These are phyloP conservation scores for Antechinus stuartii DNA, from an alignment of 2,113 vertebrate species.

Conservation along the genomic window DNA sequence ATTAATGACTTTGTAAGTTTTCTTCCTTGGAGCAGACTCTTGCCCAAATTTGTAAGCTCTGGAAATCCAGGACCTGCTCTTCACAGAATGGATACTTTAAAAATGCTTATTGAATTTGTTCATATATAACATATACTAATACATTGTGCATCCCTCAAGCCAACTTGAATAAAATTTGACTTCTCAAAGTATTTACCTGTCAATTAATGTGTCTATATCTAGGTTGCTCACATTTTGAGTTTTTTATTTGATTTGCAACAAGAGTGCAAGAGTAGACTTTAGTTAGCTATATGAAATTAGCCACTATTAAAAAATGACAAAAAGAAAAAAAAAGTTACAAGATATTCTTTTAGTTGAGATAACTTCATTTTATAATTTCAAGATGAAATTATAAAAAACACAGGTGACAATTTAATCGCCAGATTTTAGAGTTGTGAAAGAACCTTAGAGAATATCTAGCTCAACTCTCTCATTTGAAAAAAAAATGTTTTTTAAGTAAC, in stretches of 20 bases:
- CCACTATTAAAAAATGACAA: conserved; percentile 19
- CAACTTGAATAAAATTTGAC: conserved; percentile 29
- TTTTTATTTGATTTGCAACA: conserved; percentile 38
- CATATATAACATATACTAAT: background rate
- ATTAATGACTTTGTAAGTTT: background rate
- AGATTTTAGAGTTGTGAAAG: background rate
- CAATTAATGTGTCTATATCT: background rate
- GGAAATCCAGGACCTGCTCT: background rate
- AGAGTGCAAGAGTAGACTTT: background rate
- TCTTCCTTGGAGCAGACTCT: background rate
- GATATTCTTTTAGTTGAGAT: conserved; percentile 24
- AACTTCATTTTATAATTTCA: conserved; percentile 40
- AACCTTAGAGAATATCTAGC: background rate
- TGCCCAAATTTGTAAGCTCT: background rate
- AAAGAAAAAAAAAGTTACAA: conserved; percentile 37
- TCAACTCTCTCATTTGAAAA: too few species aligned
- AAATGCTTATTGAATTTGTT: conserved; percentile 9
- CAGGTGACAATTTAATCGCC: background rate
- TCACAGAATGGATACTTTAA: conserved; percentile 29
- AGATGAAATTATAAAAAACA: conserved; percentile 7
- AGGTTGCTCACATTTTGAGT: conserved; percentile 14
- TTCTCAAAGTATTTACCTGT: background rate
- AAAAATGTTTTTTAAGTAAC: too few species aligned
- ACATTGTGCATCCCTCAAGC: conserved; percentile 13
- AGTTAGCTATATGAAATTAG: conserved; percentile 35